phyloP scores from a whole-genome alignment of 2,113 vertebrate species.

The Peromyscus polionotus region DNA sequence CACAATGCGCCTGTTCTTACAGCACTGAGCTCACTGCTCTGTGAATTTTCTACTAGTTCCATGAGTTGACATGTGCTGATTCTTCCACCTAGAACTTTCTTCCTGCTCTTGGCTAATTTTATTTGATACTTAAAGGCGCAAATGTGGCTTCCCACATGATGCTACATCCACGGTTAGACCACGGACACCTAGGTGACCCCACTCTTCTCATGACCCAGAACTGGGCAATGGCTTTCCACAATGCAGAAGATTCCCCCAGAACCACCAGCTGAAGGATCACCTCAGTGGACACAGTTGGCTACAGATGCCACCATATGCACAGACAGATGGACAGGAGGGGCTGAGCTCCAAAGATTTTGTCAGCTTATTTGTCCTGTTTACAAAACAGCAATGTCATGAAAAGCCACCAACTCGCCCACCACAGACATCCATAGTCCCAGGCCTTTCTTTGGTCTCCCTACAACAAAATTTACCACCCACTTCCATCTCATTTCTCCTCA shows the following conservation, averaged over 20 bases:
- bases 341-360: background rate
- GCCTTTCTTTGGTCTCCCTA: background rate
- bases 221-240: accelerated
- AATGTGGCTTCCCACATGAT: background rate
- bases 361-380: background rate
- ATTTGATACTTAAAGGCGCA: background rate
- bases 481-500: background rate
- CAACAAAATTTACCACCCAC: too few species aligned
- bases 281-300: background rate
- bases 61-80: background rate
- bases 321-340: background rate
- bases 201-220: background rate
- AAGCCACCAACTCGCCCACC: background rate
- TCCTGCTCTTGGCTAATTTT: constrained; percentile 34
- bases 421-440: background rate
- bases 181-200: background rate
- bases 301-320: background rate
- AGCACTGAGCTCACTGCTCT: background rate
- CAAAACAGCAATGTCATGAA: background rate
- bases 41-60: background rate
- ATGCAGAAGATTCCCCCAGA: background rate
- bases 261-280: background rate
- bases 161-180: background rate
- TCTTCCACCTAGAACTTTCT: background rate
- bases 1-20: background rate